These are phyloP conservation scores for Dolichoris vasculosae DNA, from an alignment of 1,140 invertebrate species.

Conservation along the genomic window DNA sequence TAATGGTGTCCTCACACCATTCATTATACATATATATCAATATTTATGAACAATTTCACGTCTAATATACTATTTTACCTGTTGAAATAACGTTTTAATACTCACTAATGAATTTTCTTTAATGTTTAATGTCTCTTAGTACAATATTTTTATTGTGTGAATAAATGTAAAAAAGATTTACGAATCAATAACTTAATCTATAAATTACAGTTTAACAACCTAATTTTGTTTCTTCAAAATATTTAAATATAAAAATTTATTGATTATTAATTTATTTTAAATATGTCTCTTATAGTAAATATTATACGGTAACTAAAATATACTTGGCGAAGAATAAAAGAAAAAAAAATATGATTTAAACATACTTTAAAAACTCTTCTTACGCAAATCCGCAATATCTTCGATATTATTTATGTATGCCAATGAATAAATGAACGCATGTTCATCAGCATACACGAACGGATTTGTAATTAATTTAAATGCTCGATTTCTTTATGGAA, in stretches of 20 bases:
- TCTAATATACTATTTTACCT: neutral
- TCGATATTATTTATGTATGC: neutral
- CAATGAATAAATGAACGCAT: neutral
- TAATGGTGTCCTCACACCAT: too few species aligned
- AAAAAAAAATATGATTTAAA: too few species aligned
- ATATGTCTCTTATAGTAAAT: too few species aligned
- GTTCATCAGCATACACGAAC: neutral
- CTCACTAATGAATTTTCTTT: neutral
- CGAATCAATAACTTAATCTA: neutral
- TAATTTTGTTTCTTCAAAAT: neutral
- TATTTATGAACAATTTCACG: too few species aligned
- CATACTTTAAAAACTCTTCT: neutral
- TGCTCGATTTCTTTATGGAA: neutral
- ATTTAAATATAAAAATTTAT: neutral
- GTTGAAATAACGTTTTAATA: neutral
- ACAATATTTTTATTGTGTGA: neutral
- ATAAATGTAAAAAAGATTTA: neutral
- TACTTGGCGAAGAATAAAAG: too few species aligned
- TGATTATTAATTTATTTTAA: too few species aligned
- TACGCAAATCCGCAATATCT: neutral
- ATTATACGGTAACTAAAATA: too few species aligned
- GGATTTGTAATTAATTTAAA: neutral
- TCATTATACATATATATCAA: too few species aligned
- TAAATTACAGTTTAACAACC: neutral
- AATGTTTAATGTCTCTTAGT: neutral